Evolutionary conservation across 64 coral and sea anemone species (phyloP).

Genomic region (Cladopsammia gracilis): DNA sequence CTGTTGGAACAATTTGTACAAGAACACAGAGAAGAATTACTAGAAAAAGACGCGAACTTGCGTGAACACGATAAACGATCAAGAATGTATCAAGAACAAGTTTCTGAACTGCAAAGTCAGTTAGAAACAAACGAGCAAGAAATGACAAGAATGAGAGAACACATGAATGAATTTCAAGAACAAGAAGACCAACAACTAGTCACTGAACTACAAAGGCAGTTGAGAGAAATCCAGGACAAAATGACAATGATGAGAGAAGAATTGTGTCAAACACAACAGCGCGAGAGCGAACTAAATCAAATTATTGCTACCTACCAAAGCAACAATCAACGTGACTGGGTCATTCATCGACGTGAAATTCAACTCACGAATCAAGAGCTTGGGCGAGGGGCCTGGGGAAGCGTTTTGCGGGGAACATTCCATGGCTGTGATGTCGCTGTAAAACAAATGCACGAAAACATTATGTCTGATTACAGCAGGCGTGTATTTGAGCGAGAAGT

Average conservation of each 20-base stretch:
- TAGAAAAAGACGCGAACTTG: not conserved
- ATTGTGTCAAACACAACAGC: not conserved
- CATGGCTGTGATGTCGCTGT: conserved; percentile 58
- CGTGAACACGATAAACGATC: too few species aligned
- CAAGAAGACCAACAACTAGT: not conserved
- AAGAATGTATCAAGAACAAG: not conserved
- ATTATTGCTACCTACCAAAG: not conserved
- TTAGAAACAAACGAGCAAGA: not conserved
- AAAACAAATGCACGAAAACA: conserved; percentile 25
- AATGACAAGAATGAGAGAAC: not conserved
- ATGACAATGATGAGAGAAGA: not conserved
- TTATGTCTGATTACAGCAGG: not conserved
- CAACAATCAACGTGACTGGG: too few species aligned
- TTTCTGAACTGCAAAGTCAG: not conserved
- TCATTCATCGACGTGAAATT: too few species aligned
- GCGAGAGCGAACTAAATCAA: too few species aligned
- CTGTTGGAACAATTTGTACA: not conserved
- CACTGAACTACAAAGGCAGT: not conserved
- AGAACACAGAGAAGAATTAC: not conserved
- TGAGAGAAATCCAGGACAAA: not conserved
- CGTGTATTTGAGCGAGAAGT: conserved; percentile 51
- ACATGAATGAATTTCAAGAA: not conserved
- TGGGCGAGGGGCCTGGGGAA: conserved; percentile 60
- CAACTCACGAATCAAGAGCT: not conserved
- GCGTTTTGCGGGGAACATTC: conserved; percentile 39